Evolutionary conservation across 2,888 invertebrate genomes (phyloP), one percentile per base, ranked within the genome.

Genomic region (Chalcosyrphus nemorum): DNA sequence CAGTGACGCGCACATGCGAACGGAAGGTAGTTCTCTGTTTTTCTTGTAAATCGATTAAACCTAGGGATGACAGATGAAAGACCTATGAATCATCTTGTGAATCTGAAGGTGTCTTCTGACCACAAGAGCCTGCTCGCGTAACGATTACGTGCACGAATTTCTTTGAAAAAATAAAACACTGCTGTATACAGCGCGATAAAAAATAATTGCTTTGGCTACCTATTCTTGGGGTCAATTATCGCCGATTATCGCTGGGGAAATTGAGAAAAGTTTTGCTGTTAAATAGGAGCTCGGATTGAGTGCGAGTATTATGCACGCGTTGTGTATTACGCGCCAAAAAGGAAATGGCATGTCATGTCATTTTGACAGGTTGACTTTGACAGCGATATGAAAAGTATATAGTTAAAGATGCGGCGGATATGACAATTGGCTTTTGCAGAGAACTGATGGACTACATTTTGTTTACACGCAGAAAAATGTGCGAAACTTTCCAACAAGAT

Each of bases 71-170:
- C 81, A 75, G 72, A 29, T 27, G 1, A 54, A 35, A 47, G n/a
- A 24, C n/a, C 11, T 6, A 4, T 59, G 70, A 19, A 13, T 19
- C 35, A 47, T 65, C 24, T 52, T 11, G 9, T 0, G 45, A 19
- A 32, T 57, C 19, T 56, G n/a, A 66, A 81, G 52, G 47, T 59
- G 77, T 71, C 35, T 15, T 50, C 1, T 27, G 61, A 56, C 15
- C 13, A 47, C 21, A n/a, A 9, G 27, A 38, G 66, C 41, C 24
- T 24, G 4, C 41, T 50, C 75, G 75, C 75, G 66, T 59, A 72
- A 56, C 54, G 47, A 82, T 82, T 82, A 82, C 66, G 61, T 77
- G 77, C 82, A 82, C 82, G 82, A 82, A 77, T 65, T 29, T 35
- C 57, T 4, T 13, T 35, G 4, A n/a, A 7, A 65, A 57, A 63